Evolutionary conservation across 1,140 invertebrate species (phyloP).

Genomic region (Neuroterus valhalla): DNA sequence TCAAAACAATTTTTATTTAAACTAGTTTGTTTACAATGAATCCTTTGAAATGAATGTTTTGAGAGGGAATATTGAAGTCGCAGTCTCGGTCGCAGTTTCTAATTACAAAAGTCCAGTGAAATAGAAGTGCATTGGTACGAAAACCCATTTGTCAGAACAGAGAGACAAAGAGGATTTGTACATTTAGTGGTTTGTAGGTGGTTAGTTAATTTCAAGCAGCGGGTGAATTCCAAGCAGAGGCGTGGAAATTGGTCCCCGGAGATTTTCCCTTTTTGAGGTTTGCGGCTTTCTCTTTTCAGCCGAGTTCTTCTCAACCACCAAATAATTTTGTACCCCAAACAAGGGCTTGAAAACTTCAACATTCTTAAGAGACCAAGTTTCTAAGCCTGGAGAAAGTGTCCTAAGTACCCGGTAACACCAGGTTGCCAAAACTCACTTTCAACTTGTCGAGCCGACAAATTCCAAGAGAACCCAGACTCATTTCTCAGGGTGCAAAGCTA

Average conservation of each 20-base stretch:
- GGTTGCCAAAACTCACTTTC: constrained; percentile 13
- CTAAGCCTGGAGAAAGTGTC: constrained; percentile 24
- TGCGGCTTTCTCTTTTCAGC: constrained; percentile 26
- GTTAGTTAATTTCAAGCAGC: constrained; percentile 29
- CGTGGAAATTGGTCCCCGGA: constrained; percentile 26
- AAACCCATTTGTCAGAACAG: constrained; percentile 25
- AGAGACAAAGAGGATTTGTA: constrained; percentile 30
- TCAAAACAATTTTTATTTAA: too few relatives aligned
- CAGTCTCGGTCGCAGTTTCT: neutral
- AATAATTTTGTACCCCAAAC: constrained; percentile 29
- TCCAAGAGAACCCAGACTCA: neutral
- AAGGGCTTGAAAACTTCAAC: constrained; percentile 14
- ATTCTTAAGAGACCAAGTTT: constrained; percentile 1
- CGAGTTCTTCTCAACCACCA: constrained; percentile 14
- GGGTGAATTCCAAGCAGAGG: constrained; percentile 22
- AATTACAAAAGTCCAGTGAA: constrained; percentile 29
- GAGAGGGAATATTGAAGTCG: too few relatives aligned
- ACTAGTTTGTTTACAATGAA: too few relatives aligned
- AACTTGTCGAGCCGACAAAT: constrained; percentile 10
- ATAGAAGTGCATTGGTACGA: constrained; percentile 19
- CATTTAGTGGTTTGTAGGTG: constrained; percentile 29
- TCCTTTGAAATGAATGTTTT: too few relatives aligned
- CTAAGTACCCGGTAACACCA: constrained; percentile 20
- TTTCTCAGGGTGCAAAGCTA: neutral
- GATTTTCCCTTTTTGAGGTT: constrained; percentile 12